Conservation (phyloP, 2,888 invertebrate species). For the Drosophila heteroneura region DNA sequence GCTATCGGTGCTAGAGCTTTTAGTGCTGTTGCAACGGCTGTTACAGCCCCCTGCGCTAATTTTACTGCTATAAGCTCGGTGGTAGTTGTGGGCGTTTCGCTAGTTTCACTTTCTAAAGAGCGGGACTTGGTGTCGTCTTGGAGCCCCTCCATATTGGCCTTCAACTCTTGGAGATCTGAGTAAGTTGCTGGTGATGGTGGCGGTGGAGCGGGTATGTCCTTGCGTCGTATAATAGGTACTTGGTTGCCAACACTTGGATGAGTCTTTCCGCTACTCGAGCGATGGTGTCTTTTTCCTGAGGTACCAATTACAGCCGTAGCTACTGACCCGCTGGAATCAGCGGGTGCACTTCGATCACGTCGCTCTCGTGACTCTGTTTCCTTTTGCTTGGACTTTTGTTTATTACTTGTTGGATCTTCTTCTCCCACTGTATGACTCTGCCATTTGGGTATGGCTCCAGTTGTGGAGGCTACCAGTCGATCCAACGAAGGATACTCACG, state of each 20-base stretch:
- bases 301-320: background rate
- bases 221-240: slow-evolving; percentile 55
- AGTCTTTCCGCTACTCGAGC: slow-evolving; percentile 50
- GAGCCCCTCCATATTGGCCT: slow-evolving; percentile 76
- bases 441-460: slow-evolving; percentile 83
- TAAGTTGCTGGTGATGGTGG: slow-evolving; percentile 82
- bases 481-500: slow-evolving; percentile 83
- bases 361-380: slow-evolving; percentile 45
- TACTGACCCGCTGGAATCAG: background rate
- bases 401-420: slow-evolving; percentile 27
- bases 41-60: background rate
- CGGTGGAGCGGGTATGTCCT: slow-evolving; percentile 80
- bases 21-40: slow-evolving; percentile 10
- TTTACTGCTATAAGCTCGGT: slow-evolving; percentile 6
- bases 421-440: slow-evolving; percentile 32
- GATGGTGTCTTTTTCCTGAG: slow-evolving; percentile 63
- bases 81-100: slow-evolving; percentile 47
- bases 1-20: slow-evolving; percentile 19
- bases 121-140: slow-evolving; percentile 75
- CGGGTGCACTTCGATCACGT: slow-evolving; percentile 29
- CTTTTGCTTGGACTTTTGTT: slow-evolving; percentile 59
- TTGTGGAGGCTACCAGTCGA: slow-evolving; percentile 79
- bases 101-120: slow-evolving; percentile 62
- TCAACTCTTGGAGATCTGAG: slow-evolving; percentile 80
- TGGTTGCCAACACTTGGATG: slow-evolving; percentile 25